Conservation (phyloP, 2,888 invertebrate genomes). For the Prenolepis imparis region DNA sequence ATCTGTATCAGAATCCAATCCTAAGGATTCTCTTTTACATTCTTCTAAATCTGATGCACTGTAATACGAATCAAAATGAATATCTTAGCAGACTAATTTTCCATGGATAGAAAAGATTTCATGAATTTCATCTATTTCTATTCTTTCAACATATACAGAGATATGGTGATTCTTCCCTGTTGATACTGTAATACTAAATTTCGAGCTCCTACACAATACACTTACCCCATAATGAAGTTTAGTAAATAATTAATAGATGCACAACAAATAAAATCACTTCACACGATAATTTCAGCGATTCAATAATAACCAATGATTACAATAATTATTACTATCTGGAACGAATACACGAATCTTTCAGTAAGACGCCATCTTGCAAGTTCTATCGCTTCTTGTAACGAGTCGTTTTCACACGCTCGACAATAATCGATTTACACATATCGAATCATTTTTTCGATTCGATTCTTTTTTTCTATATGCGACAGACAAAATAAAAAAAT, state of each 20-base stretch:
- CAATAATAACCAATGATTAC: conserved; percentile 27
- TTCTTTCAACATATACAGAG: not conserved
- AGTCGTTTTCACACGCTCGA: conserved; percentile 36
- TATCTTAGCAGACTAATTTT: not conserved
- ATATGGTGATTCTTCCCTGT: not conserved
- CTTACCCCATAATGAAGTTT: conserved; percentile 74
- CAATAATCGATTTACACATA: conserved; percentile 51
- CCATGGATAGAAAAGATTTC: not conserved
- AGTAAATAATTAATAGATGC: conserved; percentile 67
- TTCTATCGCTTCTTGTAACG: conserved; percentile 61
- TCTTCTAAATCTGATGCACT: conserved; percentile 84
- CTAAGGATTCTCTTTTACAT: conserved; percentile 78
- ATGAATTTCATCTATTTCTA: too few relatives aligned
- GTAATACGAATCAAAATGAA: conserved; percentile 43
- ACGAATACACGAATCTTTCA: conserved; percentile 65
- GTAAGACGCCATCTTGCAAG: conserved; percentile 72
- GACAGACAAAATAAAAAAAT: not conserved
- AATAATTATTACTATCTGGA: not conserved
- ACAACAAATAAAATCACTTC: conserved; percentile 65
- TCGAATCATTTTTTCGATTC: conserved; percentile 2
- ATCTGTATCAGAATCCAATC: conserved; percentile 80
- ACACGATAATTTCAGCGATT: conserved; percentile 59
- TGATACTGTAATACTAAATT: not conserved
- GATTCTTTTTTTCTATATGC: not conserved
- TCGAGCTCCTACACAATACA: not conserved